phyloP scores from a whole-genome alignment of 2,113 vertebrate genomes.

The Malaclemys terrapin region DNA sequence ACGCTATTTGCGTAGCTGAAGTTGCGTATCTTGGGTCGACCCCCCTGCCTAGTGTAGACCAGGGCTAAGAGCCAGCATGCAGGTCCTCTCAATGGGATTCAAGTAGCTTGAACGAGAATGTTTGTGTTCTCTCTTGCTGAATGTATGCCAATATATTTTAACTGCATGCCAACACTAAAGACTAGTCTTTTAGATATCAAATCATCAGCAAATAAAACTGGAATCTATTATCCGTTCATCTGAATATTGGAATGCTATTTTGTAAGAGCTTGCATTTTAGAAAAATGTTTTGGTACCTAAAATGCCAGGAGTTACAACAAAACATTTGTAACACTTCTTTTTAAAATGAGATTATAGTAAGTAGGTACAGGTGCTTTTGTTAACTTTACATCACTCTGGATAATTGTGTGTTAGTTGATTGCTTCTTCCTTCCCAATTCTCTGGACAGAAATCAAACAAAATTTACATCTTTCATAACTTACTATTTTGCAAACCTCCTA shows the following conservation, averaged over 20 bases:
- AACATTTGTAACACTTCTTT: neutral
- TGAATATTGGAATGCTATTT: neutral
- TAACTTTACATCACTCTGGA: neutral
- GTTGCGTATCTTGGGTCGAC: too few relatives aligned
- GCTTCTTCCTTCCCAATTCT: neutral
- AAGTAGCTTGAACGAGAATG: neutral
- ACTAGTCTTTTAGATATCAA: neutral
- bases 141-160: neutral
- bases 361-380: neutral
- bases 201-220: neutral
- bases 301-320: neutral
- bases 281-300: neutral
- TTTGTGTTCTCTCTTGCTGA: neutral
- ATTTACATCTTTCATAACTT: neutral
- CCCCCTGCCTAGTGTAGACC: too few relatives aligned
- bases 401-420: neutral
- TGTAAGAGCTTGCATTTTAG: neutral
- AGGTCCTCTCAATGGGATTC: neutral
- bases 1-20: too few relatives aligned
- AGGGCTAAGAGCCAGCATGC: neutral
- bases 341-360: fast-evolving
- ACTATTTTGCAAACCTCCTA: neutral
- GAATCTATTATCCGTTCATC: neutral
- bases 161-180: neutral
- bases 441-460: neutral